Evolutionary conservation across 2,797 vertebrate genomes (phyloP).

Genomic region (Eupleurogrammus muticus): DNA sequence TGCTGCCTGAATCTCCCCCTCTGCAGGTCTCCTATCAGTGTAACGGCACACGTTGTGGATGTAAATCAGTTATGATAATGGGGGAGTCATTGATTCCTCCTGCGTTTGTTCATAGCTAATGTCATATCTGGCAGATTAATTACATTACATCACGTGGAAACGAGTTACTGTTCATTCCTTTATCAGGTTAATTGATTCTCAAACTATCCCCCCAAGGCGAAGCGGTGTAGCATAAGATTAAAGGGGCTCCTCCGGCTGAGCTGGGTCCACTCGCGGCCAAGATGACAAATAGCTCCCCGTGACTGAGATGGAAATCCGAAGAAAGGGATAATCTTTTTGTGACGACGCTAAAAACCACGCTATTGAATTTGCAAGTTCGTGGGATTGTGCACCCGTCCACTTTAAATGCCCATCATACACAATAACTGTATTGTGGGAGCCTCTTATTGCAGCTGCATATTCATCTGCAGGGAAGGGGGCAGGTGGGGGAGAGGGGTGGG

Average conservation of each 20-base stretch:
- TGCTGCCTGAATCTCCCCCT: constrained; percentile 34
- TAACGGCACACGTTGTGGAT: constrained; percentile 63
- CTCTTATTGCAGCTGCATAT: constrained; percentile 53
- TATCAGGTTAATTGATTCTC: constrained; percentile 52
- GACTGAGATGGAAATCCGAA: constrained; percentile 38
- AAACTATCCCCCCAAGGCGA: constrained; percentile 38
- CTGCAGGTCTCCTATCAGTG: constrained; percentile 47
- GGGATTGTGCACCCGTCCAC: constrained; percentile 50
- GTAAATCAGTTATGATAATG: constrained; percentile 72
- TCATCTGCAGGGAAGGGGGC: constrained; percentile 39
- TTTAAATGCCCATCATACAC: constrained; percentile 54
- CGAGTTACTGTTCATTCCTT: constrained; percentile 42
- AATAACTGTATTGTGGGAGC: constrained; percentile 50
- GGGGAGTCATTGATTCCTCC: constrained; percentile 66
- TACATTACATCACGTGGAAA: constrained; percentile 41
- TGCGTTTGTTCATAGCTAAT: constrained; percentile 65
- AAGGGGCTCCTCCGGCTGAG: not conserved
- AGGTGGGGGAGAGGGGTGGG: too few relatives aligned
- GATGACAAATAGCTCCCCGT: constrained; percentile 51
- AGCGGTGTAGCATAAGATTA: constrained; percentile 21
- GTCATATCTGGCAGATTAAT: constrained; percentile 61
- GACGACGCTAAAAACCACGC: constrained; percentile 52
- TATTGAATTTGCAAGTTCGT: constrained; percentile 52
- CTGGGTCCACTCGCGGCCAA: constrained; percentile 16
- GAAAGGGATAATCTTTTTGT: constrained; percentile 33